Evolutionary conservation across 2,113 vertebrate species (phyloP), one percentile per base, ranked within the genome.

Genomic region (Cyprinodon brontotheroides): DNA sequence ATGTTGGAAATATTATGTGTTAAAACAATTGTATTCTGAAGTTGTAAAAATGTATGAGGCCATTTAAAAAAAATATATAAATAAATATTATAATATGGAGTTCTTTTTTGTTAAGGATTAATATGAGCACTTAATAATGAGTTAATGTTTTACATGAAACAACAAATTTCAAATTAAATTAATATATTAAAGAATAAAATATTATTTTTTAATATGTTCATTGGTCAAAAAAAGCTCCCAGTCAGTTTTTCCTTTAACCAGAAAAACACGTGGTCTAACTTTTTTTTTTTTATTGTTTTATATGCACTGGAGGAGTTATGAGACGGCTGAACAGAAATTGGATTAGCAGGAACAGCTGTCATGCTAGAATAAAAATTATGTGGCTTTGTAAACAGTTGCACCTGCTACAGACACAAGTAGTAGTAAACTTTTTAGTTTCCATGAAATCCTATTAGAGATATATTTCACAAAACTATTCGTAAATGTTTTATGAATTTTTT

Each of bases 341-440:
- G 11, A 77, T 62, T 10, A 67, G n/a, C 43, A 73, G 41, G 41
- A 17, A 47, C 82, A 82, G 68, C 53, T 73, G 77, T 39, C 74
- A 29, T 4, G 2, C 11, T 53, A 3, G n/a, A 48, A 75, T 17
- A 60, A 74, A 71, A 17, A 57, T 8, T 47, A 75, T 14, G 60
- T n/a, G 67, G 68, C 12, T 41, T 8, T 38, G 4, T 48, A 43
- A 75, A 61, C 74, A 41, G 61, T 8, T 64, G 50, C 75, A 79
- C 75, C 80, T 86, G 78, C 68, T 74, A 37, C 37, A 73, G 69
- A 80, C 72, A 74, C 57, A 63, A 50, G 59, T 72, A 15, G 68
- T 74, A 68, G 65, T 36, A 72, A 64, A 29, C 36, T 40, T 13
- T 74, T 15, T 48, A 57, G 11, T 8, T 80, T 53, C 67, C 43